Evolutionary conservation across 2,797 vertebrate genomes (phyloP).

Genomic region (Syngnathus acus): DNA sequence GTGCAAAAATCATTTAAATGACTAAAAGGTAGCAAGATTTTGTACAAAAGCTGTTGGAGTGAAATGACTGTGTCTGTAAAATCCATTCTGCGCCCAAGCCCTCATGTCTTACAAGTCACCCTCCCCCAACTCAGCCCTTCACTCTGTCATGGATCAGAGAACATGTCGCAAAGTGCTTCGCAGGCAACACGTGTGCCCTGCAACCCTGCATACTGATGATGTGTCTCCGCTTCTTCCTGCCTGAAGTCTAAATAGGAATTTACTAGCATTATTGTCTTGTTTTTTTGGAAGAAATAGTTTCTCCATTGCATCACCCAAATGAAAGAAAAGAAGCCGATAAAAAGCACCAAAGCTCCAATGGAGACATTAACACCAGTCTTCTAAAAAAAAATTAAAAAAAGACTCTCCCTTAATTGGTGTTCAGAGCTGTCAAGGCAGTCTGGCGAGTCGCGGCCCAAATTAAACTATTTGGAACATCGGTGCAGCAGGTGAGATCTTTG

Average conservation of each 20-base stretch:
- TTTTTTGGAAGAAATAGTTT: background rate
- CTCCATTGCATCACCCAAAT: background rate
- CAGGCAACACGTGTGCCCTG: conserved; percentile 55
- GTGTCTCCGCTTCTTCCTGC: conserved; percentile 37
- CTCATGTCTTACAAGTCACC: conserved; percentile 19
- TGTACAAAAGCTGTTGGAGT: background rate
- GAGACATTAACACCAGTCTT: background rate
- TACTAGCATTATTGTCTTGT: too few relatives aligned
- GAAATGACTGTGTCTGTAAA: background rate
- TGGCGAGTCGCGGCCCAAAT: background rate
- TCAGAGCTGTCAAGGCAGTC: background rate
- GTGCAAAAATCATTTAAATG: background rate
- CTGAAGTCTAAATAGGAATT: conserved; percentile 17
- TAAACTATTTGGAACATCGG: conserved; percentile 1
- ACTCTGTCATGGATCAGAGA: conserved; percentile 64
- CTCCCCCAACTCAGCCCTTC: conserved; percentile 31
- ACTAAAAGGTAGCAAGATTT: background rate
- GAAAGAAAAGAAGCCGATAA: background rate
- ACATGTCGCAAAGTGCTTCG: conserved; percentile 57
- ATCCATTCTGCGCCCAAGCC: conserved; percentile 16
- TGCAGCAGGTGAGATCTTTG: conserved; percentile 12
- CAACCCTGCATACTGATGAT: conserved; percentile 48
- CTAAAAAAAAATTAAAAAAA: background rate
- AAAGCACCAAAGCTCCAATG: background rate
- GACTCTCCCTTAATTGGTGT: background rate